These are phyloP conservation scores for Abramis brama DNA, from an alignment of 2,113 vertebrate genomes.

Conservation along the genomic window DNA sequence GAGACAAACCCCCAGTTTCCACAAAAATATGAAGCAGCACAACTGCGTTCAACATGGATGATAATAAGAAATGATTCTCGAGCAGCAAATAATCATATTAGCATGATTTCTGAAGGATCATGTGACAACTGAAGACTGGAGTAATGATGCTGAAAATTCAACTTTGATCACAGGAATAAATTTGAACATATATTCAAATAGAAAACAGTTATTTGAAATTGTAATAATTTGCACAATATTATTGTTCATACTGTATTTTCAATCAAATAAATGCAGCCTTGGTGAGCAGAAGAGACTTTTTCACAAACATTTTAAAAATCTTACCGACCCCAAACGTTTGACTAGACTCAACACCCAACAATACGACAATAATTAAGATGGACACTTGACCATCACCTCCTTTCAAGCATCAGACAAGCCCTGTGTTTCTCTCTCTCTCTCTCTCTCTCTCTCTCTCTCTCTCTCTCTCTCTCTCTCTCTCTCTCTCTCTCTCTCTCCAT, in stretches of 20 bases:
- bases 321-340: not conserved
- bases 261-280: not conserved
- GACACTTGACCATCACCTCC: not conserved
- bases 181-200: not conserved
- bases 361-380: not conserved
- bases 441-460: slow-evolving; percentile 26
- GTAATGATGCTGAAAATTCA: not conserved
- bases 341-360: not conserved
- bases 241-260: not conserved
- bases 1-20: no score
- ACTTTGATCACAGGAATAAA: not conserved
- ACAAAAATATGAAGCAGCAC: no score
- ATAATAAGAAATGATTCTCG: no score
- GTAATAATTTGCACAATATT: not conserved
- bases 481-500: slow-evolving; percentile 43
- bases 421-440: not conserved
- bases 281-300: not conserved
- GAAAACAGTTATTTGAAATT: not conserved
- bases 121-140: not conserved
- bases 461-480: not conserved
- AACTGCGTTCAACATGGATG: no score
- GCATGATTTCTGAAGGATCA: not conserved
- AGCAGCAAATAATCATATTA: no score
- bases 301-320: not conserved
- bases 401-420: not conserved